Evolutionary conservation across 2,888 invertebrate genomes (phyloP).

Genomic region (Epinotia brunnichana): DNA sequence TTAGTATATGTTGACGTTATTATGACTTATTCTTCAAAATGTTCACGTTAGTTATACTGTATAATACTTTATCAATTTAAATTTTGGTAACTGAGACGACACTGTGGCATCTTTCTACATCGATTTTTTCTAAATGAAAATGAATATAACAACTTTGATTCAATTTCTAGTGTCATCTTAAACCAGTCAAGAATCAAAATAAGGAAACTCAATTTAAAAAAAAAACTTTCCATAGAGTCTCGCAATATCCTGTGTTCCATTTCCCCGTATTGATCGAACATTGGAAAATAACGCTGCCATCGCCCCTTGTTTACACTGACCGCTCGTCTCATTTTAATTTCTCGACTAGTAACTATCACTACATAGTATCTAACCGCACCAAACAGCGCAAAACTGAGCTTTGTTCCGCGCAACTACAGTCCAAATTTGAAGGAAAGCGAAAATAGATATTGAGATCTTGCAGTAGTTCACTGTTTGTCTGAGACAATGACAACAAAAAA

Average conservation of each 20-base stretch:
- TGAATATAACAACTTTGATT: neutral
- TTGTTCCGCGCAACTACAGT: neutral
- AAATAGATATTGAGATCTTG: neutral
- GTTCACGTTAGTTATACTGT: too few species aligned
- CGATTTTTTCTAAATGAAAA: neutral
- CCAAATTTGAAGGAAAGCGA: neutral
- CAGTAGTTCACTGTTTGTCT: slow-evolving; percentile 57
- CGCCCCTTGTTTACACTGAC: slow-evolving; percentile 68
- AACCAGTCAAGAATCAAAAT: slow-evolving; percentile 48
- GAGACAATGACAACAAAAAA: slow-evolving; percentile 55
- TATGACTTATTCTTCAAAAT: too few species aligned
- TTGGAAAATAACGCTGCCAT: slow-evolving; percentile 64
- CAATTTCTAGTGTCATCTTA: neutral
- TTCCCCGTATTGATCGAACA: slow-evolving; percentile 67
- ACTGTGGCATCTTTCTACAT: neutral
- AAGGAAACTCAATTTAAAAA: slow-evolving; percentile 65
- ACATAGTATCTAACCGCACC: slow-evolving; percentile 1
- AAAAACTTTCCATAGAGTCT: slow-evolving; percentile 59
- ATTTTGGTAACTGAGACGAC: too few species aligned
- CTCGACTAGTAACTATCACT: slow-evolving; percentile 45
- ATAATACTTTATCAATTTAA: too few species aligned
- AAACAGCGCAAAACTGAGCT: neutral
- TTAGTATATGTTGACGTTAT: too few species aligned
- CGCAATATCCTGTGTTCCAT: slow-evolving; percentile 72
- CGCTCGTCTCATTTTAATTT: slow-evolving; percentile 73